A percentile compares a stretch with the other conserved stretches of the same genome.
These are phyloP conservation scores for Leptinotarsa defecta DNA, from an alignment of 1,140 invertebrate species.

Conservation along the genomic window DNA sequence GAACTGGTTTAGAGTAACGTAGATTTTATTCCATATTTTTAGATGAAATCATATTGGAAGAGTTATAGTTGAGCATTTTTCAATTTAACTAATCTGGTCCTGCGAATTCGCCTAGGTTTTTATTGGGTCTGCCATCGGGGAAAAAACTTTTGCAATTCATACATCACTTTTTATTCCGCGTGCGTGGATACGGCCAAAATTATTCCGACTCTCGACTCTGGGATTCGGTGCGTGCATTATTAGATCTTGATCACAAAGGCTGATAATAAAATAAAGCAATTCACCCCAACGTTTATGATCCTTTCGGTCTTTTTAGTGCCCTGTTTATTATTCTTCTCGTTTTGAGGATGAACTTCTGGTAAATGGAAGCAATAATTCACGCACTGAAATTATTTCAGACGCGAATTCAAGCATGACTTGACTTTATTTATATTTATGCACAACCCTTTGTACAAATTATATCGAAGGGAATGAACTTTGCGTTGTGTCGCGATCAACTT, in stretches of 20 bases:
- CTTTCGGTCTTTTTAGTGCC: constrained; percentile 15
- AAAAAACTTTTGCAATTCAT: constrained; percentile 8
- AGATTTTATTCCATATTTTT: no score
- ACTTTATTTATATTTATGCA: constrained; percentile 7
- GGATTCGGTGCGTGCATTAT: constrained; percentile 18
- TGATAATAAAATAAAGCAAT: constrained; percentile 22
- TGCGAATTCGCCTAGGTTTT: background rate
- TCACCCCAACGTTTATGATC: constrained; percentile 11
- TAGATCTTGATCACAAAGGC: constrained; percentile 16
- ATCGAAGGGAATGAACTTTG: constrained; percentile 2
- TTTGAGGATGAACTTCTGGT: constrained; percentile 21
- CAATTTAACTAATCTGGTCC: background rate
- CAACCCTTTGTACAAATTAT: constrained; percentile 4
- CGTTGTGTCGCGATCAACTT: background rate
- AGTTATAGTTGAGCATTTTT: no score
- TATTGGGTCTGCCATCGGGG: background rate
- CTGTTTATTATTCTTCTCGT: constrained; percentile 25
- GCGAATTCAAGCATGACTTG: background rate
- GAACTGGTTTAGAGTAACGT: no score
- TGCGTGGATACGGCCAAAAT: constrained; percentile 9
- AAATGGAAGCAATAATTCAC: background rate
- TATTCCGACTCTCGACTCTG: constrained; percentile 11
- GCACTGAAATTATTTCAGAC: background rate
- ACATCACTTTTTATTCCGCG: constrained; percentile 6
- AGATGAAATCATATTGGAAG: no score